A percentile compares a stretch with the other conserved stretches of the same genome.
Evolutionary conservation across 2,113 vertebrate species (phyloP).

Genomic region (Hippoglossus stenolepis): DNA sequence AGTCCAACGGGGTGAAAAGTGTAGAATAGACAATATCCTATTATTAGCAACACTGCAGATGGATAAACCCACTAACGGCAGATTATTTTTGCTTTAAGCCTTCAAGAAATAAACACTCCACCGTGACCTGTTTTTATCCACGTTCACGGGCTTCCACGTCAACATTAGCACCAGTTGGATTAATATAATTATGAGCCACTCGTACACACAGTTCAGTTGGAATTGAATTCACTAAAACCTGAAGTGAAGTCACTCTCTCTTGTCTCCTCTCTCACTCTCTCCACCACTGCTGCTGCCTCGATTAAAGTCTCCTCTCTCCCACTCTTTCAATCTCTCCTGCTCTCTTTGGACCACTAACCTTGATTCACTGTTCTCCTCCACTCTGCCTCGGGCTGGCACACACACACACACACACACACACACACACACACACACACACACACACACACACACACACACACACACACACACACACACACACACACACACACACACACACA

Average conservation of each 20-base stretch:
- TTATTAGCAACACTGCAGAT: slow-evolving; percentile 34
- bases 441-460: no score
- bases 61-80: slow-evolving; percentile 31
- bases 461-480: neutral
- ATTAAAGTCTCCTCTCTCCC: slow-evolving; percentile 35
- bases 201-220: neutral
- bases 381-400: slow-evolving; percentile 53
- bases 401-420: slow-evolving; percentile 26
- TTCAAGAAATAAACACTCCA: slow-evolving; percentile 35
- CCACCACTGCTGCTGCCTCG: slow-evolving; percentile 31
- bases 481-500: slow-evolving; percentile 33
- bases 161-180: slow-evolving; percentile 3
- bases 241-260: neutral
- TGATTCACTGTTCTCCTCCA: slow-evolving; percentile 67
- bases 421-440: neutral
- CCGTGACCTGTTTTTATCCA: slow-evolving; percentile 34
- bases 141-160: slow-evolving; percentile 18
- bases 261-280: slow-evolving; percentile 8
- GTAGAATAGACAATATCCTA: neutral
- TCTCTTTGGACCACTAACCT: slow-evolving; percentile 74
- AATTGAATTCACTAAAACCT: neutral
- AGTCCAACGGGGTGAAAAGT: slow-evolving; percentile 3
- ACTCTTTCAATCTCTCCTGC: slow-evolving; percentile 40
- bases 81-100: slow-evolving; percentile 36
- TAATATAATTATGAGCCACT: slow-evolving; percentile 29